phyloP scores from a whole-genome alignment of 2,113 vertebrate genomes.

The Zosterops pallidus region DNA sequence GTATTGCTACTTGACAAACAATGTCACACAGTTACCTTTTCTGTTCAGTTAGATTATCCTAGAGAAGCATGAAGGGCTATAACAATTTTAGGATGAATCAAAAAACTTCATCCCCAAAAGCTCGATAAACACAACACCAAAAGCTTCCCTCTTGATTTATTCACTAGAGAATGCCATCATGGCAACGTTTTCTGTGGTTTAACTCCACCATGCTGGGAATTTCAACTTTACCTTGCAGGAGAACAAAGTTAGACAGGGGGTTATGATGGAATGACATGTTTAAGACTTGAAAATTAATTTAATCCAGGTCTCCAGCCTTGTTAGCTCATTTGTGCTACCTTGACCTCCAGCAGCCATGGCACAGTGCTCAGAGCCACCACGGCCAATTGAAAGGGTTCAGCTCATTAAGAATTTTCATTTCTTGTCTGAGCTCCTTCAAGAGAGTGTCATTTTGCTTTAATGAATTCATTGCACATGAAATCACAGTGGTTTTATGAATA shows the following conservation, averaged over 20 bases:
- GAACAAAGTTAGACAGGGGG: neutral
- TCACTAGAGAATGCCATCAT: neutral
- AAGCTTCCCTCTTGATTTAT: neutral
- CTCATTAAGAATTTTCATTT: slow-evolving; percentile 13
- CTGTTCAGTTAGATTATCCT: neutral
- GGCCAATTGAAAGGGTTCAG: neutral
- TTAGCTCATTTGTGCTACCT: neutral
- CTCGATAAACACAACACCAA: neutral
- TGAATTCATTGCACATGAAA: slow-evolving; percentile 25
- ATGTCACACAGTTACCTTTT: neutral
- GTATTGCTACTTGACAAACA: neutral
- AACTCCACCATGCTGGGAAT: neutral
- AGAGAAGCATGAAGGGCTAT: neutral
- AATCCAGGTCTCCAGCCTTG: neutral
- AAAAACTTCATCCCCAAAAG: neutral
- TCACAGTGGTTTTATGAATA: slow-evolving; percentile 46
- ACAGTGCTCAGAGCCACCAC: neutral
- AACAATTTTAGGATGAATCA: neutral
- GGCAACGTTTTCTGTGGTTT: neutral
- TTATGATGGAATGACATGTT: neutral
- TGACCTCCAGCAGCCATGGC: neutral
- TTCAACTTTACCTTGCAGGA: neutral
- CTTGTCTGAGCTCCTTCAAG: neutral
- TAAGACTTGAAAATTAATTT: neutral
- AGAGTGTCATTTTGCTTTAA: slow-evolving; percentile 7